phyloP scores from a whole-genome alignment of 2,113 vertebrate species.

The Clinocottus analis region DNA sequence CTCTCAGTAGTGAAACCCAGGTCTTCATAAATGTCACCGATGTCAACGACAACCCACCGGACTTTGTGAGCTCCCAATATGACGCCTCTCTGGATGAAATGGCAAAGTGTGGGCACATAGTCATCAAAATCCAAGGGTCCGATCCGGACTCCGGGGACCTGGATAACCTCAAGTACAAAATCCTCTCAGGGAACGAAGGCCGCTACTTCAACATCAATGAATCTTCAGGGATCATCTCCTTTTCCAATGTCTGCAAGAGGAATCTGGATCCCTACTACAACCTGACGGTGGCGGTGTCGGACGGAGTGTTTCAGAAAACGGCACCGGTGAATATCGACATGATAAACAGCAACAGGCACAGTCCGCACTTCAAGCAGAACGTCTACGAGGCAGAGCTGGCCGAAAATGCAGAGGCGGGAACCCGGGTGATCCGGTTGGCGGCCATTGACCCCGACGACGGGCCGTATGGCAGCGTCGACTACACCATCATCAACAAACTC shows the following conservation, averaged over 20 bases:
- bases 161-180: conserved; percentile 90
- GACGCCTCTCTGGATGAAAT: conserved; percentile 91
- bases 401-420: conserved; percentile 93
- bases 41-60: conserved; percentile 95
- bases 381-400: conserved; percentile 94
- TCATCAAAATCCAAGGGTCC: conserved; percentile 94
- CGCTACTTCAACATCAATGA: conserved; percentile 94
- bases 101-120: conserved; percentile 93
- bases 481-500: conserved; percentile 96
- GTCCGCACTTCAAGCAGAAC: conserved; percentile 90
- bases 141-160: conserved; percentile 88
- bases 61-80: conserved; percentile 89
- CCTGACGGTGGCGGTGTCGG: conserved; percentile 93
- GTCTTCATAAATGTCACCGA: conserved; percentile 90
- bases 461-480: conserved; percentile 92
- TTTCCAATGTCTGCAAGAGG: conserved; percentile 92
- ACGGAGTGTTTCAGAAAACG: conserved; percentile 92
- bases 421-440: conserved; percentile 92
- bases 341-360: conserved; percentile 91
- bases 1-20: conserved; percentile 86
- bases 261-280: conserved; percentile 90
- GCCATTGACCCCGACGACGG: conserved; percentile 94
- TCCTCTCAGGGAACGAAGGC: conserved; percentile 93
- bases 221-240: conserved; percentile 94
- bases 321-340: conserved; percentile 95